A percentile compares a stretch with the other conserved stretches of the same genome.
Evolutionary conservation across 2,888 invertebrate species (phyloP).

Genomic region (Glaucopsyche alexis): DNA sequence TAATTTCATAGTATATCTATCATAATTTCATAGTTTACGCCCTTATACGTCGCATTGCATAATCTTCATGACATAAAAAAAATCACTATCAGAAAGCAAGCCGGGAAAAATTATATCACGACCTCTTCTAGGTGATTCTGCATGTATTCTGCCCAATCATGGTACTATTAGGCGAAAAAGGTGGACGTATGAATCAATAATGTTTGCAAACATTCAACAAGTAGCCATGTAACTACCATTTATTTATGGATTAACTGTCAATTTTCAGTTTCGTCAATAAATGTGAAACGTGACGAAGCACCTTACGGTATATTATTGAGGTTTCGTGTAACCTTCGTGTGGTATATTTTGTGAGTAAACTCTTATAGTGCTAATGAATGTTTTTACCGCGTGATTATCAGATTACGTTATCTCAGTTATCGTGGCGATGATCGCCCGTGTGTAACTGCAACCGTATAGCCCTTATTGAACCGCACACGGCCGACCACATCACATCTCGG

Average conservation of each 20-base stretch:
- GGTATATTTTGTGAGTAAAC: constrained; percentile 1
- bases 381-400: constrained; percentile 68
- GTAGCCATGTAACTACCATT: constrained; percentile 41
- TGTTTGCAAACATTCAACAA: constrained; percentile 67
- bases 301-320: constrained; percentile 11
- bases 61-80: constrained; percentile 18
- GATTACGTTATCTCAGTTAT: constrained; percentile 73
- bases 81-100: background rate
- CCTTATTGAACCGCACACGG: constrained; percentile 54
- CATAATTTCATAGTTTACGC: background rate
- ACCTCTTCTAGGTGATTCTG: background rate
- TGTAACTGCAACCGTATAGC: constrained; percentile 48
- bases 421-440: constrained; percentile 53
- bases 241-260: background rate
- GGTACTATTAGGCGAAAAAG: constrained; percentile 9
- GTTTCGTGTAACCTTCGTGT: constrained; percentile 19
- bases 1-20: too few relatives aligned
- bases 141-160: constrained; percentile 20
- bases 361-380: constrained; percentile 65
- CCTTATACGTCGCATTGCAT: constrained; percentile 18
- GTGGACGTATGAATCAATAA: constrained; percentile 22
- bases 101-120: background rate
- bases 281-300: background rate
- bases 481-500: constrained; percentile 6
- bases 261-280: background rate